Evolutionary conservation across 2,888 invertebrate species (phyloP), one percentile per base, ranked within the genome.

Genomic region (Geotrupes spiniger): DNA sequence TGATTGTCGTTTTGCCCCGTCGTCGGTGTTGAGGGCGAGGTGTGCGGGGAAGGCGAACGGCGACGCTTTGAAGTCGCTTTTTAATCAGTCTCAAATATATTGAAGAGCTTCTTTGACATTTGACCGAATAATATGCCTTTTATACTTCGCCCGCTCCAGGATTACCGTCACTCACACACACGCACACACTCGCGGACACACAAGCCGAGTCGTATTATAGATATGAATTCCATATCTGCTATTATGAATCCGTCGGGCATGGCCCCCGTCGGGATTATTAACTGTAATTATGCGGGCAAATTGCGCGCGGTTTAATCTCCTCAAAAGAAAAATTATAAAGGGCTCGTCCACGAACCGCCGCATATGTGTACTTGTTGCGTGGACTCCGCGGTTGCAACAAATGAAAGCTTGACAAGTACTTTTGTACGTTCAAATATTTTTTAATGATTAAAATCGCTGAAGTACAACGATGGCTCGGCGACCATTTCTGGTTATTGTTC

Each of bases 121-220:
- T 73, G 73, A 73, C 73, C 72, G 70, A 69, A 68, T 72, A 72
- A 73, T 71, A 68, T 66, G 68, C 62, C 70, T 68, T 71, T 72
- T 71, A 68, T 70, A 54, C 54, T 33, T 41, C 33, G 36, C 49
- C 39, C 38, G 33, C 39, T 37, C 29, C 37, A 37, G 48, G 31
- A 48, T 48, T 49, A 45, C 39, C 39, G 21, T 21, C 6, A 21
- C 6, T 4, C 21, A 21, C 21, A 21, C 21, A 21, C 21, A 21
- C 21, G 6, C 21, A 21, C 21, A 21, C 21, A 21, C 6, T 4
- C 21, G 6, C 21, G 6, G 4, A 21, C 21, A 21, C 21, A 21
- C 21, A 21, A 3, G 6, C 21, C 6, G 21, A 6, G 3, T 4
- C 21, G 6, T 21, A 6, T 21, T 33, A 33, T 33, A 44, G 38